Percentiles rank a stretch among this genome's conserved stretches.
These are phyloP conservation scores for Tinea semifulvella DNA, from an alignment of 2,888 invertebrate genomes.

Conservation along the genomic window DNA sequence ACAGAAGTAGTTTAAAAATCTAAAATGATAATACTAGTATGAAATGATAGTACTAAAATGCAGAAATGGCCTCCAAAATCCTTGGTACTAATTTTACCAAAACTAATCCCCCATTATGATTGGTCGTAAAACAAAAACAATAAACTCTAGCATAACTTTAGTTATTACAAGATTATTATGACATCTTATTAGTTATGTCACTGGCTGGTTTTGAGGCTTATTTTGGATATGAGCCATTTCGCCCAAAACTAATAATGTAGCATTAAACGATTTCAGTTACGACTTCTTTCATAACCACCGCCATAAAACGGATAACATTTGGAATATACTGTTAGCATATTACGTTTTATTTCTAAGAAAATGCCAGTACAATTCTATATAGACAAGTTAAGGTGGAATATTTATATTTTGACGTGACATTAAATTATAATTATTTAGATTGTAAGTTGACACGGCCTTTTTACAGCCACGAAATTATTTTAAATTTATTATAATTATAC, in stretches of 20 bases:
- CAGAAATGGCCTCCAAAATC: constrained; percentile 18
- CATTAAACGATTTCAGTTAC: constrained; percentile 12
- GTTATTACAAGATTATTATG: constrained; percentile 9
- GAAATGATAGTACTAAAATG: constrained; percentile 8
- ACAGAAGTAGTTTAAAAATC: no score
- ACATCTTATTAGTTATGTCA: constrained; percentile 11
- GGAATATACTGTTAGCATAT: no score
- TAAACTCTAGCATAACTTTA: constrained; percentile 21
- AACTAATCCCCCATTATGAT: constrained; percentile 21
- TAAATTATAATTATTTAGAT: no score
- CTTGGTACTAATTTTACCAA: constrained; percentile 17
- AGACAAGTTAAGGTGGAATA: no score
- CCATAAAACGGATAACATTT: not conserved
- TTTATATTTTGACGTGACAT: no score
- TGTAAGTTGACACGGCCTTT: no score
- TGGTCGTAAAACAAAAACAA: constrained; percentile 22
- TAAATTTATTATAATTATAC: no score
- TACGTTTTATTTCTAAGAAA: no score
- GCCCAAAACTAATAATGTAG: constrained; percentile 6
- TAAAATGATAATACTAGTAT: not conserved
- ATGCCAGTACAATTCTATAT: no score
- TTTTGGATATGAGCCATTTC: constrained; percentile 1
- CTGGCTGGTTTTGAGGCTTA: not conserved
- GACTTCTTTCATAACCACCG: constrained; percentile 5
- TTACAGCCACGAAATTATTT: no score